Evolutionary conservation across 2,797 vertebrate genomes (phyloP), one percentile per base, ranked within the genome.

Genomic region (Pipistrellus pygmaeus): DNA sequence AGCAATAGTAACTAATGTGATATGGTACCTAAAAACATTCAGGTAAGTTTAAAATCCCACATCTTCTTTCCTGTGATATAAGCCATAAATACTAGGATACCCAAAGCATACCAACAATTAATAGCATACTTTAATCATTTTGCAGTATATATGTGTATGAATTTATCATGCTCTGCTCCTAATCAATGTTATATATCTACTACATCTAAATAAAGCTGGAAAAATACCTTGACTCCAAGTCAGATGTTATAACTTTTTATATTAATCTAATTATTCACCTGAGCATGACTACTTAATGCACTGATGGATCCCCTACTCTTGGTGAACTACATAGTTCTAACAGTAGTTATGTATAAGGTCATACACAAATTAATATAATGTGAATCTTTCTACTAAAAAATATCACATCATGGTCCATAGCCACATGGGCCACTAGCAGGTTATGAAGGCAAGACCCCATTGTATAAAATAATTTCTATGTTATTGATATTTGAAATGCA

Each of bases 401-500:
- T 23, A 30, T 14, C 10, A 44, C 73, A 68, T 25, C 7, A 13
- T 68, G 1, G 2, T 85, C 75, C 35, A 68, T 6, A 18, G 48
- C 18, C 30, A 68, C 7, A 8, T 44, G 44, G 2, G 6, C 4
- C 7, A 78, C 6, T 77, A n/a, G 4, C 0, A 27, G 60, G 4
- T 17, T 51, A 83, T 69, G 11, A 75, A 82, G 41, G 90, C 44
- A 76, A 77, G 48, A 75, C 3, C 8, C 8, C 9, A 83, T 4
- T 23, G 25, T 78, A 46, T 41, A 86, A 71, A 83, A 57, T 25
- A 62, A 46, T 55, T 88, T 7, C 11, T 57, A 23, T 78, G 20
- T 48, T 55, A 75, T 8, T 75, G 17, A 89, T 27, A 83, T 71
- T 90, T 87, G 27, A 92, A 87, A 93, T 75, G 35, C 21, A 85